Percentiles rank a stretch among this genome's conserved stretches.
phyloP scores from a whole-genome alignment of 2,113 vertebrate genomes.

The Tylochromis polylepis region DNA sequence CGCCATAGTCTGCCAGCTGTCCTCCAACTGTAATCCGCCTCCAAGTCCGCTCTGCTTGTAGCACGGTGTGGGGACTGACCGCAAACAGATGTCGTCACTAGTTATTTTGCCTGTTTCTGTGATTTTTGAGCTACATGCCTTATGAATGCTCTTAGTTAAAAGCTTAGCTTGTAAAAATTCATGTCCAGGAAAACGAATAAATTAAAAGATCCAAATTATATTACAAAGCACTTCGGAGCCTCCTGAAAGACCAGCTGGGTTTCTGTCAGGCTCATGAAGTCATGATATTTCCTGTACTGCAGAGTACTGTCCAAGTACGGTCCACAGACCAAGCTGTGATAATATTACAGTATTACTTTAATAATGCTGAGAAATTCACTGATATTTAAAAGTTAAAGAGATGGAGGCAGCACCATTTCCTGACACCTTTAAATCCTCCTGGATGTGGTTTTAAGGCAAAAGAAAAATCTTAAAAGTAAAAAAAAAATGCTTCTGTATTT shows the following conservation, averaged over 20 bases:
- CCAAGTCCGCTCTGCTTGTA: neutral
- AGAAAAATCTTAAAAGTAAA: neutral
- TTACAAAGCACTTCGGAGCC: neutral
- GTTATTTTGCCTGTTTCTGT: neutral
- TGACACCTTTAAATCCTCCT: neutral
- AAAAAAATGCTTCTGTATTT: neutral
- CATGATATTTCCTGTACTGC: neutral
- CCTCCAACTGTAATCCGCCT: conserved; percentile 80
- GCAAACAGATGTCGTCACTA: neutral
- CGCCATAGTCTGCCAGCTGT: conserved; percentile 70
- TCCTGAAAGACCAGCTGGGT: neutral
- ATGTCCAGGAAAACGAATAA: neutral
- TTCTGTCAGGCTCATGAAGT: neutral
- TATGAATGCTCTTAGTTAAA: neutral
- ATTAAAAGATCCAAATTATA: neutral
- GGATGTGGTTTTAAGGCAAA: neutral
- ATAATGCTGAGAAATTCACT: neutral
- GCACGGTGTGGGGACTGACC: conserved; percentile 57
- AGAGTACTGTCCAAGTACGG: neutral
- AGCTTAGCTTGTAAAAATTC: fast-evolving
- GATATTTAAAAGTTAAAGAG: neutral
- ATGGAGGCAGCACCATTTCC: neutral
- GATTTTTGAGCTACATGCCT: neutral
- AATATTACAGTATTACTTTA: neutral
- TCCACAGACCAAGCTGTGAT: neutral